Evolutionary conservation across 2,113 vertebrate species (phyloP).

Genomic region (Mystacornis crossleyi): DNA sequence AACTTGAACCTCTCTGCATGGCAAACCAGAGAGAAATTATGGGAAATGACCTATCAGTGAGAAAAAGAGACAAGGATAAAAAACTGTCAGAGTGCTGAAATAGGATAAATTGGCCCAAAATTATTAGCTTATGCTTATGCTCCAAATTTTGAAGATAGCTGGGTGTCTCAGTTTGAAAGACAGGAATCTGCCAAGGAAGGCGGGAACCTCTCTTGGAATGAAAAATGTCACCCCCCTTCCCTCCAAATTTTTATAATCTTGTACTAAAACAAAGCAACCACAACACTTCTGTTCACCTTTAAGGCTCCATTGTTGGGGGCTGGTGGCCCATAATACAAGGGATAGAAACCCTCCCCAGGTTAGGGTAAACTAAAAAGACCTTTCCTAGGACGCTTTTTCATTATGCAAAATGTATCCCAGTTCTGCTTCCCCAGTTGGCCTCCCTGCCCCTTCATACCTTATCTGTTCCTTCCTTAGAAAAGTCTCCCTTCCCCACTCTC

Average conservation of each 20-base stretch:
- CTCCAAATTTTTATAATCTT: accelerated
- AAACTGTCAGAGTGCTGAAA: neutral
- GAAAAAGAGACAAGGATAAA: neutral
- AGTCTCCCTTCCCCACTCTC: no score
- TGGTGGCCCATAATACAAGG: no score
- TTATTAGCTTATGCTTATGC: neutral
- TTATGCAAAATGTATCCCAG: no score
- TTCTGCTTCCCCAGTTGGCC: no score
- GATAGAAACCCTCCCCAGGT: no score
- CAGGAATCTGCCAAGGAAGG: neutral
- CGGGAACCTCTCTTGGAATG: neutral
- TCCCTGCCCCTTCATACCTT: no score
- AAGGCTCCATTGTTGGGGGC: no score
- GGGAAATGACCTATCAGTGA: neutral
- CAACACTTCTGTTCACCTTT: neutral
- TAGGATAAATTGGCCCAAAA: neutral
- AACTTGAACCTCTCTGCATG: neutral
- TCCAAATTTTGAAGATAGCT: neutral
- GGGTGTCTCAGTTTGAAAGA: neutral
- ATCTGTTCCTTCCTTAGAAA: no score
- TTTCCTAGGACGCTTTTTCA: no score
- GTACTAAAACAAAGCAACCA: neutral
- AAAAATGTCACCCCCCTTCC: neutral
- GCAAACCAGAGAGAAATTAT: neutral
- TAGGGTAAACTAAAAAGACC: no score